Conservation (phyloP, 2,888 invertebrate genomes). For the Venustoraphidia nigricollis region DNA sequence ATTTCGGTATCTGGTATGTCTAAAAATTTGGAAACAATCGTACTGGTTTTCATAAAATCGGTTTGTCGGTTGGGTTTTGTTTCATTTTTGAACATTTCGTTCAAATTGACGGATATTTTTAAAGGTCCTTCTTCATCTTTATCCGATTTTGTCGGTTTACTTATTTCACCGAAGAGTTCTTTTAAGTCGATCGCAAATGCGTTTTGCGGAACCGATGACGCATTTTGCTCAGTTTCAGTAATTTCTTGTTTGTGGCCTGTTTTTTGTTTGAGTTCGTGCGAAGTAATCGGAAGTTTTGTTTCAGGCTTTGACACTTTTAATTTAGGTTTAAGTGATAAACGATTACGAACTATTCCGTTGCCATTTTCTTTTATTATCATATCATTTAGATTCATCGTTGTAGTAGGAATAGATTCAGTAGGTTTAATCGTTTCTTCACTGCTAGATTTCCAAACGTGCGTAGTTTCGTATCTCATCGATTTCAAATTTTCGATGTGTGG, state of each 20-base stretch:
- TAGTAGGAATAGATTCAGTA: too few species aligned
- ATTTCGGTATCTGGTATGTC: not conserved
- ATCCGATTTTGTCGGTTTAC: constrained; percentile 7
- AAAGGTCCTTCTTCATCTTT: constrained; percentile 16
- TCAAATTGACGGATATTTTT: constrained; percentile 18
- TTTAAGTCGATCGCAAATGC: constrained; percentile 20
- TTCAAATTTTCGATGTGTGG: constrained; percentile 13
- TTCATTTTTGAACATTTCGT: constrained; percentile 6
- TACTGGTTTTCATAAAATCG: constrained; percentile 3
- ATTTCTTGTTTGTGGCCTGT: constrained; percentile 13
- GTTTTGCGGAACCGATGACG: constrained; percentile 16
- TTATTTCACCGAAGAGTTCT: constrained; percentile 17
- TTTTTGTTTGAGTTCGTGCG: constrained; percentile 17
- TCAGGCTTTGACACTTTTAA: constrained; percentile 15
- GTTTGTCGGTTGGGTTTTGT: constrained; percentile 5
- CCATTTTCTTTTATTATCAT: constrained; percentile 6
- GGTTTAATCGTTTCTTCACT: too few species aligned
- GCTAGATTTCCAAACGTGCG: too few species aligned
- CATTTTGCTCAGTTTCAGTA: constrained; percentile 13
- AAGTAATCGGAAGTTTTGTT: constrained; percentile 25
- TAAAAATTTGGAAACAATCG: not conserved
- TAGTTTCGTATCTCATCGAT: too few species aligned
- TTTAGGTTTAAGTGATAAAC: constrained; percentile 23
- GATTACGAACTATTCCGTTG: constrained; percentile 28
- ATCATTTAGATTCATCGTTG: not conserved